Evolutionary conservation across 2,113 vertebrate species (phyloP).

Genomic region (Nerophis ophidion): DNA sequence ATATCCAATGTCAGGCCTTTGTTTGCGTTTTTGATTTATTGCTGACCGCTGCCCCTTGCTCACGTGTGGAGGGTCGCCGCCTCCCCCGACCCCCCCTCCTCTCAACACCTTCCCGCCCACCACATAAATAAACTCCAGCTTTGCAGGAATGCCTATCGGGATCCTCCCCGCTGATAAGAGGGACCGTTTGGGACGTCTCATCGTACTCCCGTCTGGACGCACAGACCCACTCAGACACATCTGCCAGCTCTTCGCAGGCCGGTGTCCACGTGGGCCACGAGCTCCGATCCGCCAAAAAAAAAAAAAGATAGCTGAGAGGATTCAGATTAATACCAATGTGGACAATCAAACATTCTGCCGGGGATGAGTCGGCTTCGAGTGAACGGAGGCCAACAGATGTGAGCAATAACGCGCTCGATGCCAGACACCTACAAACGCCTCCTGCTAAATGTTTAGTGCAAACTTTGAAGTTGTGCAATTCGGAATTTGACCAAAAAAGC

Average conservation of each 20-base stretch:
- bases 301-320: slow-evolving; percentile 27
- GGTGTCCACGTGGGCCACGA: slow-evolving; percentile 32
- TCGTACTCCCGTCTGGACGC: slow-evolving; percentile 7
- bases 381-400: slow-evolving; percentile 18
- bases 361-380: slow-evolving; percentile 23
- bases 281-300: slow-evolving; percentile 29
- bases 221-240: slow-evolving; percentile 28
- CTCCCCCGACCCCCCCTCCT: slow-evolving; percentile 27
- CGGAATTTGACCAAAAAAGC: too few species aligned
- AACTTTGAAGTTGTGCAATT: background rate
- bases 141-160: slow-evolving; percentile 61
- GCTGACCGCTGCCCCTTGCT: slow-evolving; percentile 52
- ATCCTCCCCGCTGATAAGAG: slow-evolving; percentile 58
- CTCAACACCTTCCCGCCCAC: slow-evolving; percentile 62
- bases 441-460: slow-evolving; percentile 5
- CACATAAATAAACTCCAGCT: slow-evolving; percentile 68
- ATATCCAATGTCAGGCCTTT: slow-evolving; percentile 64
- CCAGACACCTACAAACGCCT: background rate
- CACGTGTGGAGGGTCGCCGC: slow-evolving; percentile 47
- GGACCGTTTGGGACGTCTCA: slow-evolving; percentile 38
- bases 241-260: slow-evolving; percentile 31
- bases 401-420: slow-evolving; percentile 16
- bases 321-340: slow-evolving; percentile 11
- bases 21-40: slow-evolving; percentile 72
- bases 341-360: slow-evolving; percentile 25